Evolutionary conservation across 2,888 invertebrate species (phyloP).

Genomic region (Andrena hattorfiana): DNA sequence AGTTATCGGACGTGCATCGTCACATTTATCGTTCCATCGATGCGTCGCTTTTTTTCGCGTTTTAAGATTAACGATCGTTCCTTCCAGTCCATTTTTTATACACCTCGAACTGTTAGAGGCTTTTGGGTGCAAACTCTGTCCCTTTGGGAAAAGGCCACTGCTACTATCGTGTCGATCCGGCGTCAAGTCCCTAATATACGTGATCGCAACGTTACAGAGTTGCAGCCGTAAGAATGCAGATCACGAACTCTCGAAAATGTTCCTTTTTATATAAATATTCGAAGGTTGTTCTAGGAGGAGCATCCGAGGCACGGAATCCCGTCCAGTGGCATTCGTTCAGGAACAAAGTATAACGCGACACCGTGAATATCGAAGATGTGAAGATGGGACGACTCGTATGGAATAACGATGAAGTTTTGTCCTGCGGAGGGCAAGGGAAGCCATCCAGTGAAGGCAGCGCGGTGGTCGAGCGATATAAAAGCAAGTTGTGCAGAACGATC

Average conservation of each 20-base stretch:
- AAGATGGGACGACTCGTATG: background rate
- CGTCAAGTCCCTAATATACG: no score
- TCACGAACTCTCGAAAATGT: background rate
- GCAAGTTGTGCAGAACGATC: slow-evolving; percentile 53
- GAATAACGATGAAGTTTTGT: slow-evolving; percentile 12
- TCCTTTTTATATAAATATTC: background rate
- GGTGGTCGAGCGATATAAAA: slow-evolving; percentile 21
- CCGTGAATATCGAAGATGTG: slow-evolving; percentile 2
- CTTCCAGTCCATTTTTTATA: background rate
- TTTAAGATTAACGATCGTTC: slow-evolving; percentile 5
- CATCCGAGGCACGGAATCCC: background rate
- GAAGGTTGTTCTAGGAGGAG: background rate
- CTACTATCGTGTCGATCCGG: no score
- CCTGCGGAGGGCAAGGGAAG: background rate
- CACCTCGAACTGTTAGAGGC: background rate
- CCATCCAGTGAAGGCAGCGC: background rate
- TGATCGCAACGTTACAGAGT: no score
- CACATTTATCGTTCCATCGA: slow-evolving; percentile 55
- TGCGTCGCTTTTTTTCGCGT: background rate
- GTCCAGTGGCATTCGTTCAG: background rate
- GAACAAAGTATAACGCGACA: slow-evolving; percentile 4
- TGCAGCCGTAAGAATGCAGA: no score
- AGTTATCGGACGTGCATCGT: slow-evolving; percentile 68
- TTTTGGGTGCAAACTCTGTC: no score
- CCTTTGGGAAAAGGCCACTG: no score